Conservation (phyloP, 2,888 invertebrate species). For the Ligdia adustata region DNA sequence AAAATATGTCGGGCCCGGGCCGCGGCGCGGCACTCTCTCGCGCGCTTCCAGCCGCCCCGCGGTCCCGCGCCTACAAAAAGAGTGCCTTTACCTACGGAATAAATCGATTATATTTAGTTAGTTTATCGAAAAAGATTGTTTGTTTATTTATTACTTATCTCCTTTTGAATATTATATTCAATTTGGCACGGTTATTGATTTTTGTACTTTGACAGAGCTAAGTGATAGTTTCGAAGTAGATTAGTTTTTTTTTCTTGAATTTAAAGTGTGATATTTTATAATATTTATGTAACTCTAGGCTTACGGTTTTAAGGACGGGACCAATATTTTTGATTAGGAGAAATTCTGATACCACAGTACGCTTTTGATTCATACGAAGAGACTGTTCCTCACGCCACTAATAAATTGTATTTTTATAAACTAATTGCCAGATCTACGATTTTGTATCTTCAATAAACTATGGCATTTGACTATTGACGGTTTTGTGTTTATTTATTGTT, state of each 20-base stretch:
- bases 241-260: conserved; percentile 79
- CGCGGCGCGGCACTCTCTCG: conserved; percentile 46
- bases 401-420: conserved; percentile 58
- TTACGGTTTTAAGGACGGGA: conserved; percentile 83
- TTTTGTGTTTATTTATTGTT: conserved; percentile 71
- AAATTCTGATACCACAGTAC: conserved; percentile 75
- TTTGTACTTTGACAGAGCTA: conserved; percentile 80
- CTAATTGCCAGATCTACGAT: conserved; percentile 63
- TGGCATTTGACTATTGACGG: conserved; percentile 63
- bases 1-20: conserved; percentile 39
- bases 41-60: conserved; percentile 59
- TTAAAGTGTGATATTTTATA: conserved; percentile 84
- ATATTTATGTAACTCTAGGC: conserved; percentile 83
- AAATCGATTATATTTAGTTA: conserved; percentile 82
- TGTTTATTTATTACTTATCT: conserved; percentile 79
- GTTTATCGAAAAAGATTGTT: conserved; percentile 79
- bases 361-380: conserved; percentile 68
- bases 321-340: conserved; percentile 82
- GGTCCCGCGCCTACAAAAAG: conserved; percentile 53
- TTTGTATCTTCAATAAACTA: conserved; percentile 71
- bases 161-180: conserved; percentile 78
- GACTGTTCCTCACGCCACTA: conserved; percentile 68
- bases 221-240: conserved; percentile 78
- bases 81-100: conserved; percentile 76
- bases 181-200: conserved; percentile 81